Evolutionary conservation across 1,140 invertebrate genomes (phyloP).

Genomic region (Bicyclus anynana): DNA sequence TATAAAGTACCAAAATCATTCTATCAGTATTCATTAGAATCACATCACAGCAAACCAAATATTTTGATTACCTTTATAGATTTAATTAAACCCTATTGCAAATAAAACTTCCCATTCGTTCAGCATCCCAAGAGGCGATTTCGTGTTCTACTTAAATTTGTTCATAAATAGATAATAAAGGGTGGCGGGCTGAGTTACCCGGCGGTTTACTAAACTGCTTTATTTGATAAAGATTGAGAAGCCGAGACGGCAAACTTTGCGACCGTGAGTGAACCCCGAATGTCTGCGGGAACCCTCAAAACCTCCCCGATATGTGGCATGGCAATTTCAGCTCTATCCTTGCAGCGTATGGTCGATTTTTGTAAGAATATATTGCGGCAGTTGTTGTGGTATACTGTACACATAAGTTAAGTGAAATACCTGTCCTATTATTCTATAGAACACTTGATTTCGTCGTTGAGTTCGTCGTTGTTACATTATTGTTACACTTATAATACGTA

Average conservation of each 20-base stretch:
- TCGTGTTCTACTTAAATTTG: slow-evolving; percentile 40
- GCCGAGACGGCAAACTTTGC: slow-evolving; percentile 37
- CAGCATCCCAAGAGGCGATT: slow-evolving; percentile 11
- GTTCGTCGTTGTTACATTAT: not conserved
- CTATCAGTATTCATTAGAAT: too few relatives aligned
- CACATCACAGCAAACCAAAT: too few relatives aligned
- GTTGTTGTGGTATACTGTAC: not conserved
- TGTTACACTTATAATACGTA: not conserved
- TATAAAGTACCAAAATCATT: too few relatives aligned
- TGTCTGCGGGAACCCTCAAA: slow-evolving; percentile 8
- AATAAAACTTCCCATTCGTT: not conserved
- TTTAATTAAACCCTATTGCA: not conserved
- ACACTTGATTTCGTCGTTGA: not conserved
- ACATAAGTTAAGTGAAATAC: slow-evolving; percentile 9
- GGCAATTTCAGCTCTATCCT: slow-evolving; percentile 1
- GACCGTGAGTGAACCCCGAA: slow-evolving; percentile 20
- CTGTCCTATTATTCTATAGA: not conserved
- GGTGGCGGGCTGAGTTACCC: slow-evolving; percentile 35
- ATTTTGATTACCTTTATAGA: too few relatives aligned
- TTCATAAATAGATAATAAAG: slow-evolving; percentile 62
- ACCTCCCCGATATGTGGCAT: not conserved
- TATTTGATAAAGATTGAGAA: slow-evolving; percentile 63
- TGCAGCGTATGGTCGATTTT: not conserved
- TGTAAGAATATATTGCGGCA: not conserved
- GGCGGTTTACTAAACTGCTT: slow-evolving; percentile 60